Evolutionary conservation across 2,888 invertebrate genomes (phyloP), one percentile per base, ranked within the genome.

Genomic region (Gymnocheta viridis): DNA sequence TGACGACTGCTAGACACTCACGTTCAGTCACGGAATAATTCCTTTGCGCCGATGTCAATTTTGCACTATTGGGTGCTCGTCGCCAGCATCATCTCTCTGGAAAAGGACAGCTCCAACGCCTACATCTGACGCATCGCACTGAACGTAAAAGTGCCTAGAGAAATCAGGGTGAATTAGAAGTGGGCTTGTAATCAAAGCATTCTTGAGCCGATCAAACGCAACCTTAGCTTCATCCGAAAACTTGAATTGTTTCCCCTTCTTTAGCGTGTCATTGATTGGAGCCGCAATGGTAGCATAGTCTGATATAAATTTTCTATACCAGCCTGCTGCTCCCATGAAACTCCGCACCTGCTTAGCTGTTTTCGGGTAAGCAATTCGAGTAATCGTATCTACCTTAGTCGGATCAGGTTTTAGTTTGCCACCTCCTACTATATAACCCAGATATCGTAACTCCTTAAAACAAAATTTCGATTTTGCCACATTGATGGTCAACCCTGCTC

Each of bases 401-500:
- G 32, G 7, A 32, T 5, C 32, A 32, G 32, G 32, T 32, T 32
- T 32, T 2, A 32, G 1, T 32, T 32, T 32, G 32, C 32, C 32
- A 4, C 29, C 27, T n/a, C 54, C 27, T 7, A 66, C 38, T 17
- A 24, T 54, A 19, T 69, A 54, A 1, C 69, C 69, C 9, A 69
- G 38, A n/a, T 69, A 70, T 10, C 58, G 32, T 7, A 72, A 22
- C 19, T 70, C 56, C 24, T 47, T 41, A 19, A 72, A 72, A 5
- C 72, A 58, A 22, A 72, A 72, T 12, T 27, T 27, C 14, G 44
- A 35, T 29, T 70, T 51, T 14, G 29, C 35, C 5, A 49, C 35
- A 22, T 69, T 69, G 14, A 69, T 69, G 19, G 58, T 38, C 19
- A 58, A n/a, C 2, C 56, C 56, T 7, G 38, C 41, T 3, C 14